A percentile compares a stretch with the other conserved stretches of the same genome.
These are phyloP conservation scores for Caranx melampygus DNA, from an alignment of 2,113 vertebrate genomes.

Conservation along the genomic window DNA sequence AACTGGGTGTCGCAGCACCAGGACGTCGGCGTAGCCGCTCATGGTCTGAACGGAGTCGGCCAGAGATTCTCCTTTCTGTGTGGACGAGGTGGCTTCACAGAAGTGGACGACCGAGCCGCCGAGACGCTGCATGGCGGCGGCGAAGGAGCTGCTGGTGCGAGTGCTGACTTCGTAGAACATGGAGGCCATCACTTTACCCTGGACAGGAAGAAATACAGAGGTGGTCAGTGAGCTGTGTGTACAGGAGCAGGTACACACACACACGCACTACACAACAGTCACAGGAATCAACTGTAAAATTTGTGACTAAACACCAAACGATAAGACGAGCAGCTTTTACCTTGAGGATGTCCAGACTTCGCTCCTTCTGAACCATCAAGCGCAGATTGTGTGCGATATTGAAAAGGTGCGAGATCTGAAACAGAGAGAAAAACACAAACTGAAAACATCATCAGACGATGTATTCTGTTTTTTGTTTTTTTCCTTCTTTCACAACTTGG, in stretches of 20 bases:
- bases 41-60: constrained; percentile 95
- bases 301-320: neutral
- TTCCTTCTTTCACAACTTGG: no score
- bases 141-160: constrained; percentile 94
- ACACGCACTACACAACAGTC: no score
- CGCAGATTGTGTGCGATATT: constrained; percentile 93
- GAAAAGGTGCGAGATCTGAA: constrained; percentile 93
- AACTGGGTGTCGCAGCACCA: constrained; percentile 93
- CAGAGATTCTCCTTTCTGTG: constrained; percentile 96
- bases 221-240: neutral
- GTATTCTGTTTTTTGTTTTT: neutral
- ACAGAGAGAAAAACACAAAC: neutral
- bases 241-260: neutral
- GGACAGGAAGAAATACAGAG: neutral
- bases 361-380: constrained; percentile 96
- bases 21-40: constrained; percentile 94
- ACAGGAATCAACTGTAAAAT: no score
- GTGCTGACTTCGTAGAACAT: constrained; percentile 99
- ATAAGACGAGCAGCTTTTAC: constrained; percentile 65
- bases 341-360: constrained; percentile 95
- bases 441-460: neutral
- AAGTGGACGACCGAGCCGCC: constrained; percentile 94
- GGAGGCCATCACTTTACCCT: constrained; percentile 98
- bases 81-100: constrained; percentile 92
- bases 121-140: constrained; percentile 93